Percentiles rank a stretch among this genome's conserved stretches.
phyloP scores from a whole-genome alignment of 1,140 invertebrate species.

The Oryzaephilus surinamensis region DNA sequence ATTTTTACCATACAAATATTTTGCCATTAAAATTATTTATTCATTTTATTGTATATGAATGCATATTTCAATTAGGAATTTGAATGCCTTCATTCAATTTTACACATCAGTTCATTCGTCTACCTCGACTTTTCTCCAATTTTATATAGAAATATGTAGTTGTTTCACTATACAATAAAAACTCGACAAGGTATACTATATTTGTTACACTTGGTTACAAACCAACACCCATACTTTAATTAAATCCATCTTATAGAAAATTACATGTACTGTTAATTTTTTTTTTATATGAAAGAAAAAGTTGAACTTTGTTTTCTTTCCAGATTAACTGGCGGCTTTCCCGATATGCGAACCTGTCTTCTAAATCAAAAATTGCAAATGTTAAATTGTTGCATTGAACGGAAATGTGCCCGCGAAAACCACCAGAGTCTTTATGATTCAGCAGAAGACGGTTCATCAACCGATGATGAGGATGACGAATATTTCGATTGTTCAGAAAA shows the following conservation, averaged over 20 bases:
- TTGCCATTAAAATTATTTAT: too few relatives aligned
- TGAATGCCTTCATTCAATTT: too few relatives aligned
- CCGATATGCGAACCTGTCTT: constrained; percentile 79
- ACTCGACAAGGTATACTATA: neutral
- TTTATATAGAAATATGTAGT: too few relatives aligned
- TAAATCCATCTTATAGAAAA: constrained; percentile 1
- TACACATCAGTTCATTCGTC: too few relatives aligned
- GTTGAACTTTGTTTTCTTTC: constrained; percentile 44
- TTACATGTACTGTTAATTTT: neutral
- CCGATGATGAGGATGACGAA: constrained; percentile 55
- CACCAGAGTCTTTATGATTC: constrained; percentile 17
- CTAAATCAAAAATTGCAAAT: constrained; percentile 94
- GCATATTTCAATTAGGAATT: too few relatives aligned
- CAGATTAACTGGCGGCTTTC: constrained; percentile 65
- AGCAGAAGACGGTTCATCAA: constrained; percentile 27
- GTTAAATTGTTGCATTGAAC: constrained; percentile 90
- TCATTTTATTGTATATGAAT: too few relatives aligned
- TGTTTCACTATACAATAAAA: neutral
- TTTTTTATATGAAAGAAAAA: neutral
- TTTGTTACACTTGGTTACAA: neutral
- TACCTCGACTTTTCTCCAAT: too few relatives aligned
- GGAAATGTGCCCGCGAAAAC: constrained; percentile 48
- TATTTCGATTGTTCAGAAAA: constrained; percentile 76
- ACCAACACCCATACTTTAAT: neutral
- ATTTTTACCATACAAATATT: too few relatives aligned